Evolutionary conservation across 2,113 vertebrate species (phyloP), one percentile per base, ranked within the genome.

Genomic region (Rissa tridactyla): DNA sequence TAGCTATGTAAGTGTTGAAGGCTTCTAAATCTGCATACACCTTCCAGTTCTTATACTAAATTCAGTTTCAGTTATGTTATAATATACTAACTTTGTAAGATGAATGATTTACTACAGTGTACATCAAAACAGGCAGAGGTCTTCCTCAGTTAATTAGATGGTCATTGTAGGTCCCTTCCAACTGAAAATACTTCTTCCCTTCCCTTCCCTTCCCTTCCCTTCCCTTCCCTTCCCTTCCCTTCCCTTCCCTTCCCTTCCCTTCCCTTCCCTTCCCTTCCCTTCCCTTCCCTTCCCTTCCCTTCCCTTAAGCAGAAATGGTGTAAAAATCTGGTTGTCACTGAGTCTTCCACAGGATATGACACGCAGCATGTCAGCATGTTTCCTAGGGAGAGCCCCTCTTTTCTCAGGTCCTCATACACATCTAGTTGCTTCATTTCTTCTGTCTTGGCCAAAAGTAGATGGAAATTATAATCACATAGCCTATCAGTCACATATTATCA

Each of bases 331-430:
- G 6, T 58, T 71, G 30, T 4, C 26, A 32, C 3, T 44, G 23
- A 52, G 13, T 78, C 36, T 66, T 79, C 16, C 22, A 36, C 2
- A 44, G 42, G 21, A 12, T 26, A 55, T 9, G 7, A 29, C 10
- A 57, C 0, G 0, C 34, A 68, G 18, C 9, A 30, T 3, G 7
- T n/a, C 46, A 81, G 3, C 22, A 13, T 15, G 5, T 51, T 49
- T 79, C 27, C 29, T 11, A 10, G 13, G 40, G 21, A 95, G 3
- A 75, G 0, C 0, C 2, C 1, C 2, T 44, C 16, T 44, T 7
- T 75, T 52, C 66, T 62, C 29, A 51, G 5, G 3, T 21, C 42
- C 16, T 75, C 29, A 8, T 13, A 40, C 7, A 36, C 11, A 44
- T 25, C 23, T 38, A 19, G 15, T 44, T 90, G 20, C 21, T 58